Evolutionary conservation across 2,797 vertebrate genomes (phyloP).

Genomic region (Hydrolagus colliei): DNA sequence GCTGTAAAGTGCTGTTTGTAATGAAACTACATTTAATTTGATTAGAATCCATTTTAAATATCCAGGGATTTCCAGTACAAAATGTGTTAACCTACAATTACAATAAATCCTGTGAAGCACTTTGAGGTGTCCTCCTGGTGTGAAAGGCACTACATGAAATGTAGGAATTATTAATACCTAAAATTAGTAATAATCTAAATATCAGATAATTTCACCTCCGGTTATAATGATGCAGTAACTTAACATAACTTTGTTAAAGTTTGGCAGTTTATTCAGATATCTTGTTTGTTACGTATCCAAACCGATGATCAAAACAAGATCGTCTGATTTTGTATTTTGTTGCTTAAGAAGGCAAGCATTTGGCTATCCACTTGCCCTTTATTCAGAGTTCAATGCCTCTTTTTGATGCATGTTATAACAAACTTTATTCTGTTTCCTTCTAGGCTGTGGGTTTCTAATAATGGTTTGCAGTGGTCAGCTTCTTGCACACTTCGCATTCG

Average conservation of each 20-base stretch:
- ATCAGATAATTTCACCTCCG: neutral
- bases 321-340: neutral
- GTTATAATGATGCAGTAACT: neutral
- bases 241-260: neutral
- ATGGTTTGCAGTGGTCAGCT: slow-evolving; percentile 81
- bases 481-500: slow-evolving; percentile 75
- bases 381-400: slow-evolving; percentile 28
- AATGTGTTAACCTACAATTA: too few species aligned
- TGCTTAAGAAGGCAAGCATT: neutral
- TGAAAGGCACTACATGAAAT: too few species aligned
- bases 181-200: neutral
- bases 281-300: neutral
- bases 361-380: neutral
- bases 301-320: neutral
- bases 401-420: slow-evolving; percentile 27
- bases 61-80: neutral
- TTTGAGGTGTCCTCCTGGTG: too few species aligned
- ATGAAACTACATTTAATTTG: neutral
- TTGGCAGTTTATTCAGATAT: neutral
- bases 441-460: slow-evolving; percentile 74
- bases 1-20: neutral
- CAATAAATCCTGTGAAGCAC: too few species aligned
- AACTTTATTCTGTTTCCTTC: slow-evolving; percentile 35
- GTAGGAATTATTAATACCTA: too few species aligned
- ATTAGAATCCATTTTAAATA: slow-evolving; percentile 10